phyloP scores from a whole-genome alignment of 2,888 invertebrate species.

The Eupithecia pulchellata region DNA sequence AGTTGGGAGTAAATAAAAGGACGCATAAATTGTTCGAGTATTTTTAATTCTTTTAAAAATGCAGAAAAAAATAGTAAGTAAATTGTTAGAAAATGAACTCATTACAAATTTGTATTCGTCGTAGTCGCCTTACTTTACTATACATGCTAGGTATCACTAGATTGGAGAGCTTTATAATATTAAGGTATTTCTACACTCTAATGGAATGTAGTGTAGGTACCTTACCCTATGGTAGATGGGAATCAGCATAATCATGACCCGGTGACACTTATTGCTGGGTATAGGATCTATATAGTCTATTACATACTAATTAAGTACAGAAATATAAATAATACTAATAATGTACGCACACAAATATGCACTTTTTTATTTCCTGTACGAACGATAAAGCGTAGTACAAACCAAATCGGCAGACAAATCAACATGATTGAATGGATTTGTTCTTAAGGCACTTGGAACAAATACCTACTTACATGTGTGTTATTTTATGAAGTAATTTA shows the following conservation, averaged over 20 bases:
- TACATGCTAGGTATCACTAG: constrained; percentile 4
- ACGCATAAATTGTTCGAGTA: constrained; percentile 58
- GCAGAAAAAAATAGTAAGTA: constrained; percentile 78
- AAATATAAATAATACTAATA: constrained; percentile 42
- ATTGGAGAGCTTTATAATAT: constrained; percentile 1
- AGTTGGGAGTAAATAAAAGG: constrained; percentile 23
- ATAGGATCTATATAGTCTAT: constrained; percentile 52
- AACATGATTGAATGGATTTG: constrained; percentile 69
- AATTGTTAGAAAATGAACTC: constrained; percentile 81
- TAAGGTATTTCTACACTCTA: background rate
- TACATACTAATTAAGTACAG: constrained; percentile 78
- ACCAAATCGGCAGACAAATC: constrained; percentile 34
- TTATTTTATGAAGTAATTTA: background rate
- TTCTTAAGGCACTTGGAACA: constrained; percentile 84
- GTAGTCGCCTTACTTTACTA: constrained; percentile 36
- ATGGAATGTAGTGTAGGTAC: constrained; percentile 11
- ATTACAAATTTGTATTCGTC: constrained; percentile 83
- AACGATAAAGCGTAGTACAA: background rate
- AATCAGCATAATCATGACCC: background rate
- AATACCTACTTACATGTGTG: constrained; percentile 55
- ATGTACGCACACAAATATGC: background rate
- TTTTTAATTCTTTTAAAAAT: constrained; percentile 80
- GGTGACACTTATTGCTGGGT: background rate
- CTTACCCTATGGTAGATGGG: background rate
- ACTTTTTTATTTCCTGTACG: background rate